A percentile compares a stretch with the other conserved stretches of the same genome.
These are phyloP conservation scores for Martes martes DNA, from an alignment of 2,113 vertebrate genomes.

Conservation along the genomic window DNA sequence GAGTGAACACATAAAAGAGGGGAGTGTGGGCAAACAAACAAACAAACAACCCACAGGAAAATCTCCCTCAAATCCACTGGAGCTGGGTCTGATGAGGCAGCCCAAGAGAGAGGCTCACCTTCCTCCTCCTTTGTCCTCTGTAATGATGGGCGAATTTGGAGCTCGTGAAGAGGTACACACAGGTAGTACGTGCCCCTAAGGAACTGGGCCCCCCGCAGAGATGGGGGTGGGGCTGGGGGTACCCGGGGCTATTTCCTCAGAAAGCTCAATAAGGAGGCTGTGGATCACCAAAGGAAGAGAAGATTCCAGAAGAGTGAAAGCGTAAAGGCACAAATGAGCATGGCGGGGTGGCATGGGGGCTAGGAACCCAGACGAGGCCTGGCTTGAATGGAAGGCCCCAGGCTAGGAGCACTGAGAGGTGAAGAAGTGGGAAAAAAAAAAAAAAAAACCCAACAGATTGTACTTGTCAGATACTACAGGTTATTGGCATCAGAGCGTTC, in stretches of 20 bases:
- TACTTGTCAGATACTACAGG: conserved; percentile 25
- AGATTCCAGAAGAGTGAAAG: not conserved
- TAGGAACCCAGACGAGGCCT: not conserved
- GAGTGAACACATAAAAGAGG: not conserved
- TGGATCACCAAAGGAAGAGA: not conserved
- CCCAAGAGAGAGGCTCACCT: not conserved
- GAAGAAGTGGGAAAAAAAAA: not conserved
- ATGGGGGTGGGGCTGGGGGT: not conserved
- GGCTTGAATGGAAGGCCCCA: not conserved
- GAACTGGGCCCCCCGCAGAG: not conserved
- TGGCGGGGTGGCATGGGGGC: not conserved
- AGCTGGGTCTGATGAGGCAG: not conserved
- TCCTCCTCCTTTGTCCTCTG: conserved; percentile 3
- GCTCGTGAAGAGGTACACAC: not conserved
- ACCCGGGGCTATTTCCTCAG: conserved; percentile 5
- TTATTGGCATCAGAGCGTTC: not conserved
- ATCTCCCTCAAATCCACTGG: not conserved
- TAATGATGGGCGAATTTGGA: not conserved
- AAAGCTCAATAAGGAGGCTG: not conserved
- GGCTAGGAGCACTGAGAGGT: not conserved
- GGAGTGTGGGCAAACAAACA: not conserved
- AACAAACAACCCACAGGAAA: not conserved
- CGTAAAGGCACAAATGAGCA: not conserved
- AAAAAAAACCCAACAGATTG: not conserved
- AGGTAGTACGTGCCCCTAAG: not conserved